Evolutionary conservation across 2,888 invertebrate genomes (phyloP).

Genomic region (Hirudinaria manillensis): DNA sequence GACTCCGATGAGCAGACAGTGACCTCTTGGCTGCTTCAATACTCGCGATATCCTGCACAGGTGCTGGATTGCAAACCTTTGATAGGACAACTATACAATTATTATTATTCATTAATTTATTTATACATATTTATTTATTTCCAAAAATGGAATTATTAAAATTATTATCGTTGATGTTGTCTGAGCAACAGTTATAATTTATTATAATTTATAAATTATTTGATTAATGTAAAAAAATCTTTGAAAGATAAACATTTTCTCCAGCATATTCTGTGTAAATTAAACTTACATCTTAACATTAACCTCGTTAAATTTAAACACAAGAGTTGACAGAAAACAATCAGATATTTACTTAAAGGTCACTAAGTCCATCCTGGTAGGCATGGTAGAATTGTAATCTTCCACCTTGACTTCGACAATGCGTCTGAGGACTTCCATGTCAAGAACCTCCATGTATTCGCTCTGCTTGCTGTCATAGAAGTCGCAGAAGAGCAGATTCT

Average conservation of each 20-base stretch:
- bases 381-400: slow-evolving; percentile 88
- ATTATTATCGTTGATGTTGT: neutral
- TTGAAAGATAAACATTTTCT: too few relatives aligned
- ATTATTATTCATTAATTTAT: neutral
- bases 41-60: slow-evolving; percentile 63
- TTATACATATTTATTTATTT: neutral
- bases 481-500: slow-evolving; percentile 81
- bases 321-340: too few relatives aligned
- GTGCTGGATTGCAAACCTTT: slow-evolving; percentile 62
- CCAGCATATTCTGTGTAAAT: too few relatives aligned
- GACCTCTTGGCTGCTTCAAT: slow-evolving; percentile 82
- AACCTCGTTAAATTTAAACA: too few relatives aligned
- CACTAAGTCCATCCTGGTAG: slow-evolving; percentile 91
- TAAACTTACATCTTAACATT: too few relatives aligned
- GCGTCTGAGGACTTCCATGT: slow-evolving; percentile 71
- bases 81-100: neutral
- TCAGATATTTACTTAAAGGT: slow-evolving; percentile 58
- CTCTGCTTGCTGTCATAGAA: slow-evolving; percentile 87
- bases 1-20: slow-evolving; percentile 81
- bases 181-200: neutral
- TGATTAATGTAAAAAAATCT: too few relatives aligned
- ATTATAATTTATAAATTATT: too few relatives aligned
- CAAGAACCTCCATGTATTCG: slow-evolving; percentile 79
- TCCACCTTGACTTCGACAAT: slow-evolving; percentile 81
- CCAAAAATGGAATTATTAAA: neutral